Percentiles rank a stretch among this genome's conserved stretches.
Conservation (phyloP, 2,888 invertebrate genomes). For the Lasioglossum malachurum region DNA sequence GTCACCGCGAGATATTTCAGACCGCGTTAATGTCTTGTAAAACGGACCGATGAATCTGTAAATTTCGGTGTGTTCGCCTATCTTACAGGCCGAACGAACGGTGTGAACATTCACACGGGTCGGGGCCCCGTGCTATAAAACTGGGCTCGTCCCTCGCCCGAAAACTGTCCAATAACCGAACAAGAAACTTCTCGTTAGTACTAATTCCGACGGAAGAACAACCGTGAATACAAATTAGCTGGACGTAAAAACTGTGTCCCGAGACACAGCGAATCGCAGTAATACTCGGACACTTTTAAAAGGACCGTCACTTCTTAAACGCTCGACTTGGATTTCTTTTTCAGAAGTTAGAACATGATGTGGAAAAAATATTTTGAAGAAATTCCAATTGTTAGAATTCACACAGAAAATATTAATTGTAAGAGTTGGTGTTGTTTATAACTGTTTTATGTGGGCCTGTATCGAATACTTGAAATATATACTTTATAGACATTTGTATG, state of each 20-base stretch:
- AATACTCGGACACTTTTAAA: neutral
- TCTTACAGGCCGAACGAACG: neutral
- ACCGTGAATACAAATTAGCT: neutral
- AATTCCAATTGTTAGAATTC: too few relatives aligned
- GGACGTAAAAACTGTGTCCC: neutral
- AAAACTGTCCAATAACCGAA: neutral
- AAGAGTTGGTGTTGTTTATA: too few relatives aligned
- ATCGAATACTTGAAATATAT: too few relatives aligned
- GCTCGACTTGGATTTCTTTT: neutral
- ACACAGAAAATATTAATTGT: too few relatives aligned
- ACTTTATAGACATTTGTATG: too few relatives aligned
- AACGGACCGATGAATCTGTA: conserved; percentile 20
- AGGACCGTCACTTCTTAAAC: neutral
- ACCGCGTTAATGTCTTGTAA: conserved; percentile 27
- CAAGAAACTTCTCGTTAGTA: conserved; percentile 11
- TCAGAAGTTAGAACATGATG: neutral
- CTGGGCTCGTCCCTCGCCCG: neutral
- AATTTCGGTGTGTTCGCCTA: neutral
- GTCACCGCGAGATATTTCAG: conserved; percentile 12
- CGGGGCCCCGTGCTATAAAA: neutral
- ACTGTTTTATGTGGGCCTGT: too few relatives aligned
- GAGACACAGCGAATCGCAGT: neutral
- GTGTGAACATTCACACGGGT: conserved; percentile 19
- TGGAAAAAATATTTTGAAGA: too few relatives aligned
- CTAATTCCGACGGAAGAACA: neutral